These are phyloP conservation scores for Luffia ferchaultella DNA, from an alignment of 2,888 invertebrate species.

Conservation along the genomic window DNA sequence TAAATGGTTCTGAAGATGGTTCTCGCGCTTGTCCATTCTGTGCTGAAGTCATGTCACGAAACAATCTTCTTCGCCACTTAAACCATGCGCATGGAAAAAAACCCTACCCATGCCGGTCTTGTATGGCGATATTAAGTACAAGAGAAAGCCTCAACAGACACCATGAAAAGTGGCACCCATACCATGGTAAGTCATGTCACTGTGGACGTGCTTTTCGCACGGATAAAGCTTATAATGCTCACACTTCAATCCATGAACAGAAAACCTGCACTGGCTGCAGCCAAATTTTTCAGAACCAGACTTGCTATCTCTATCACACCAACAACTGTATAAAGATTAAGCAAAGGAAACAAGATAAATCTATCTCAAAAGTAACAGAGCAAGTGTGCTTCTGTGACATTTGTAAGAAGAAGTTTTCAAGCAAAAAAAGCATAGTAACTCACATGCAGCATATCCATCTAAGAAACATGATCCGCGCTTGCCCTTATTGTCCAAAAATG, in stretches of 20 bases:
- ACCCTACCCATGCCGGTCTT: conserved; percentile 36
- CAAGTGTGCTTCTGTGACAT: conserved; percentile 44
- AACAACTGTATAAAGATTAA: conserved; percentile 23
- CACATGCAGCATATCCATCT: conserved; percentile 52
- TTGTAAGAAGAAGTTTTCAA: conserved; percentile 42
- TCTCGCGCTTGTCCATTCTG: conserved; percentile 42
- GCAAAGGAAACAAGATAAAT: not conserved
- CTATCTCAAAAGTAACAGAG: conserved; percentile 12
- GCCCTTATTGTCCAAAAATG: conserved; percentile 39
- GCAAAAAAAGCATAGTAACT: conserved; percentile 39
- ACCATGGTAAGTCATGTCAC: conserved; percentile 35
- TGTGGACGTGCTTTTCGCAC: conserved; percentile 40
- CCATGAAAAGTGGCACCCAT: conserved; percentile 26
- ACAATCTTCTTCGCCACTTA: conserved; percentile 34
- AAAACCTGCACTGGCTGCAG: conserved; percentile 42
- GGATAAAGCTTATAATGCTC: conserved; percentile 32
- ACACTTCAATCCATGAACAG: conserved; percentile 29
- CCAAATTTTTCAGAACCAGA: conserved; percentile 36
- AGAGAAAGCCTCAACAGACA: conserved; percentile 25
- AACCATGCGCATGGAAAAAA: conserved; percentile 22
- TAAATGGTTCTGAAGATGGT: conserved; percentile 37
- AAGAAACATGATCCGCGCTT: conserved; percentile 43
- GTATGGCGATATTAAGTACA: conserved; percentile 31
- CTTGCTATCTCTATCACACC: conserved; percentile 41
- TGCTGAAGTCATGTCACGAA: conserved; percentile 33